Evolutionary conservation across 1,140 invertebrate genomes (phyloP).

Genomic region (Metaphire vulgaris): DNA sequence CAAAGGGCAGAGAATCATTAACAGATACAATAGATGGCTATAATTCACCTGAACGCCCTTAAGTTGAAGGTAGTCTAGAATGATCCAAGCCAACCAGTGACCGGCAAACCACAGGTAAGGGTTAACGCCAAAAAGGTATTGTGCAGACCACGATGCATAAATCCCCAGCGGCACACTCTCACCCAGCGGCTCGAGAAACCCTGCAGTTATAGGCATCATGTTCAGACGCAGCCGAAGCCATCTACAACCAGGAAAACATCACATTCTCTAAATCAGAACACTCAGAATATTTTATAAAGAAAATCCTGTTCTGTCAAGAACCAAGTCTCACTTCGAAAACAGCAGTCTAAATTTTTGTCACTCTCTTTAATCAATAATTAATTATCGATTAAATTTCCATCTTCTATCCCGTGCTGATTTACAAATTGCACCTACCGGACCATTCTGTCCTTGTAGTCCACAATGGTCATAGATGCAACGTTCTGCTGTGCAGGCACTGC

Average conservation of each 20-base stretch:
- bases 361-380: too few relatives aligned
- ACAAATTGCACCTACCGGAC: conserved; percentile 25
- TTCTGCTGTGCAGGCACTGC: conserved; percentile 29
- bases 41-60: conserved; percentile 28
- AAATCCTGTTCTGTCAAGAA: too few relatives aligned
- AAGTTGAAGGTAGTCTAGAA: conserved; percentile 28
- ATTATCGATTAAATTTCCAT: too few relatives aligned
- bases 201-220: conserved; percentile 27
- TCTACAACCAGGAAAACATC: too few relatives aligned
- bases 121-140: conserved; percentile 29
- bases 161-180: conserved; percentile 25
- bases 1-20: too few relatives aligned
- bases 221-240: conserved; percentile 28
- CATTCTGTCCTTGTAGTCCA: conserved; percentile 26
- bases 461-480: conserved; percentile 18
- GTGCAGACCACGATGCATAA: conserved; percentile 26
- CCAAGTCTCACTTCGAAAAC: too few relatives aligned
- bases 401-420: too few relatives aligned
- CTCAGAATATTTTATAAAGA: too few relatives aligned
- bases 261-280: too few relatives aligned
- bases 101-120: conserved; percentile 28
- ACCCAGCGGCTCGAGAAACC: conserved; percentile 27
- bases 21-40: too few relatives aligned
- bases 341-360: too few relatives aligned
- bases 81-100: conserved; percentile 22